A percentile compares a stretch with the other conserved stretches of the same genome.
phyloP scores from a whole-genome alignment of 2,113 vertebrate genomes.

The Prunella himalayana region DNA sequence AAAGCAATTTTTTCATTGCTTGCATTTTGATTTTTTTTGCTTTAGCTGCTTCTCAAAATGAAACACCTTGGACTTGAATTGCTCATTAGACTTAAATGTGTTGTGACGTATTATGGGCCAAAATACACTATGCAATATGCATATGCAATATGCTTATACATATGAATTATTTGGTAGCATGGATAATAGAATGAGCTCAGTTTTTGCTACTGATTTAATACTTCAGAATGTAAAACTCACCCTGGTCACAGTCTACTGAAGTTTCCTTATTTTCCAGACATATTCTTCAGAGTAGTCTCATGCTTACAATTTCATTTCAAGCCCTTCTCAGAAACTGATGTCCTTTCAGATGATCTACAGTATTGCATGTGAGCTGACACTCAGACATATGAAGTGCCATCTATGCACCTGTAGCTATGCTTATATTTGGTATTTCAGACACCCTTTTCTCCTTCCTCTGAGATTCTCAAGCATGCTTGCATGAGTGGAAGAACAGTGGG shows the following conservation, averaged over 20 bases:
- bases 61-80: constrained; percentile 63
- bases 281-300: neutral
- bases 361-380: neutral
- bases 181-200: neutral
- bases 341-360: neutral
- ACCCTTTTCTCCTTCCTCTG: neutral
- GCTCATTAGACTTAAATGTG: constrained; percentile 55
- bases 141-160: constrained; percentile 29
- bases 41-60: constrained; percentile 59
- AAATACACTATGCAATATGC: neutral
- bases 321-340: neutral
- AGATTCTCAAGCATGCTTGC: neutral
- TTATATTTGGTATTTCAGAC: neutral
- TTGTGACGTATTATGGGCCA: constrained; percentile 6
- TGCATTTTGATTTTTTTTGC: constrained; percentile 32
- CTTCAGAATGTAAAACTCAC: neutral
- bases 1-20: constrained; percentile 16
- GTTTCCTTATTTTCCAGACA: neutral
- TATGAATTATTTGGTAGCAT: constrained; percentile 14
- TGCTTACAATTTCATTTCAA: neutral
- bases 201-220: neutral
- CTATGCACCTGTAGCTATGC: neutral
- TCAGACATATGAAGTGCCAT: neutral
- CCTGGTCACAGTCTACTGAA: neutral
- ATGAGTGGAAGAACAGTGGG: neutral